Conservation (phyloP, 2,888 invertebrate genomes). For the Drosophila buzzatii region DNA sequence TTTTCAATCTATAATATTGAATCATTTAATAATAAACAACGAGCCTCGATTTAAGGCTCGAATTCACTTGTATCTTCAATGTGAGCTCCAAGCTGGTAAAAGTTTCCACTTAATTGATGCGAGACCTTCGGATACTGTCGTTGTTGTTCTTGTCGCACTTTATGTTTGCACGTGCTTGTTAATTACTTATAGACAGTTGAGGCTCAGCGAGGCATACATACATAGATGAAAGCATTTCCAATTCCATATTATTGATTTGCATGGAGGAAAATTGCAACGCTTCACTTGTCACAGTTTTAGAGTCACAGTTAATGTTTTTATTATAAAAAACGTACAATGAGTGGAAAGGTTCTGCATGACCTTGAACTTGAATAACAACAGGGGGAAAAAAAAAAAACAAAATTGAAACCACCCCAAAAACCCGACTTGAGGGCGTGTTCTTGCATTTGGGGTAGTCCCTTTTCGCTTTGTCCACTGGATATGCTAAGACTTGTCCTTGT, state of each 20-base stretch:
- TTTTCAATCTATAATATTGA: slow-evolving; percentile 11
- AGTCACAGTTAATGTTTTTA: slow-evolving; percentile 31
- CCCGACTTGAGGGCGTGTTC: background rate
- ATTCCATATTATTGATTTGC: slow-evolving; percentile 50
- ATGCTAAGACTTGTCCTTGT: slow-evolving; percentile 36
- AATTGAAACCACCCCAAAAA: slow-evolving; percentile 27
- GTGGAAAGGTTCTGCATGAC: slow-evolving; percentile 32
- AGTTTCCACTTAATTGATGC: slow-evolving; percentile 44
- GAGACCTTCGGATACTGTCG: slow-evolving; percentile 5
- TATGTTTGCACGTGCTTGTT: slow-evolving; percentile 67
- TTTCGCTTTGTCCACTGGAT: background rate
- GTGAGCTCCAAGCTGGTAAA: slow-evolving; percentile 15
- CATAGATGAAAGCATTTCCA: slow-evolving; percentile 43
- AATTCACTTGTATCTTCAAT: slow-evolving; percentile 37
- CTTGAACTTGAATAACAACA: slow-evolving; percentile 66
- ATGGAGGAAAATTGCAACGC: slow-evolving; percentile 9
- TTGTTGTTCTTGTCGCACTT: slow-evolving; percentile 37
- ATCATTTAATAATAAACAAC: slow-evolving; percentile 22
- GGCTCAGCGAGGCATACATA: slow-evolving; percentile 28
- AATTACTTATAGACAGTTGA: slow-evolving; percentile 47
- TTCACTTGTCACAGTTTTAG: background rate
- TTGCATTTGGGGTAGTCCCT: background rate
- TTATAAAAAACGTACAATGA: background rate
- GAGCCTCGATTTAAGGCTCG: background rate
- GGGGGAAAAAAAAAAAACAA: slow-evolving; percentile 4